Conservation (phyloP, 2,113 vertebrate species). For the Vimba vimba region DNA sequence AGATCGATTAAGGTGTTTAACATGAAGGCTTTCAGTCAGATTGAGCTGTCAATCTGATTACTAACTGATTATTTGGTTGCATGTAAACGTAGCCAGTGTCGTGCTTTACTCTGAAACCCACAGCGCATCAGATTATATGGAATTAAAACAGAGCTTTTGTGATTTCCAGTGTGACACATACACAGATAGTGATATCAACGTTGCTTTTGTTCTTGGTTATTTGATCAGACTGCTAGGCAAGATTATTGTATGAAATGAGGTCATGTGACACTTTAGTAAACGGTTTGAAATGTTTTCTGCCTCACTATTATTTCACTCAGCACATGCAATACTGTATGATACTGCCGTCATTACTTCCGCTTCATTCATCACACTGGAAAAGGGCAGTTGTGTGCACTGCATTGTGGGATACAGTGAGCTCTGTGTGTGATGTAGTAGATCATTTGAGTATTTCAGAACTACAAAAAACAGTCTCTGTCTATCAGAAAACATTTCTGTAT, state of each 20-base stretch:
- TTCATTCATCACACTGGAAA: neutral
- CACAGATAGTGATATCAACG: neutral
- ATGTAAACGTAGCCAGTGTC: neutral
- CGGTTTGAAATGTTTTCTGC: neutral
- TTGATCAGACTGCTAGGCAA: neutral
- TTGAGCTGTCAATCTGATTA: no score
- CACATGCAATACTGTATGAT: neutral
- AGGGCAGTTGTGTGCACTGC: neutral
- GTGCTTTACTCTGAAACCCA: neutral
- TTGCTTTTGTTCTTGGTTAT: neutral
- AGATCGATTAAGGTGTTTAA: no score
- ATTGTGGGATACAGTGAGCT: neutral
- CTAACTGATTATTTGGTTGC: neutral
- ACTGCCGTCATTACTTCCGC: neutral
- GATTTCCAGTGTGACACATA: neutral
- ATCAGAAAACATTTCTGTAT: constrained; percentile 54
- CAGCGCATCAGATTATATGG: neutral
- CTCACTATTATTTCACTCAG: no score
- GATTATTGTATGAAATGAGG: no score
- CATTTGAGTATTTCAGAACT: neutral
- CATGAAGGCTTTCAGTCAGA: no score
- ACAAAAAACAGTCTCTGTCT: neutral
- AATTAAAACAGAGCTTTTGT: no score
- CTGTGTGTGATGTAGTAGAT: neutral
- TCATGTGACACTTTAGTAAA: neutral